Conservation (phyloP, 2,888 invertebrate species). For the Caenorhabditis virilis region DNA sequence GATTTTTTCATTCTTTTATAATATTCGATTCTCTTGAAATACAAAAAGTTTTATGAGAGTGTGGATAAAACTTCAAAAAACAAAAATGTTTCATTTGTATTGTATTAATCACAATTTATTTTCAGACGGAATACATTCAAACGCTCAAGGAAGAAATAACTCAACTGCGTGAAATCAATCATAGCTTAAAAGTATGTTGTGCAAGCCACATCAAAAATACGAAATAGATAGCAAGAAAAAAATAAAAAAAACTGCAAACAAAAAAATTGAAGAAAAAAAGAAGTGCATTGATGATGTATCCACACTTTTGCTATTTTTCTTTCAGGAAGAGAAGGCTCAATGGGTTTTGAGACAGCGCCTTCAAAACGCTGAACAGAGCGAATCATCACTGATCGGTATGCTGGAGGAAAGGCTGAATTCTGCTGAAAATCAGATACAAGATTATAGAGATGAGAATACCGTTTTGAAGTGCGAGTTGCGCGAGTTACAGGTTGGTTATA, state of each 20-base stretch:
- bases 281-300: too few relatives aligned
- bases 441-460: slow-evolving; percentile 78
- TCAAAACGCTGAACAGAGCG: slow-evolving; percentile 37
- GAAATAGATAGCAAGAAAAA: too few relatives aligned
- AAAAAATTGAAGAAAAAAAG: too few relatives aligned
- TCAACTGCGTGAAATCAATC: slow-evolving; percentile 55
- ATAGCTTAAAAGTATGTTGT: slow-evolving; percentile 52
- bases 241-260: too few relatives aligned
- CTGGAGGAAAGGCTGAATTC: slow-evolving; percentile 54
- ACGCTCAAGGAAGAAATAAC: slow-evolving; percentile 77
- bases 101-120: not conserved
- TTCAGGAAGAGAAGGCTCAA: slow-evolving; percentile 43
- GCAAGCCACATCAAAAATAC: too few relatives aligned
- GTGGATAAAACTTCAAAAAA: too few relatives aligned
- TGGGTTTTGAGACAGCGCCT: slow-evolving; percentile 32
- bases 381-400: slow-evolving; percentile 44
- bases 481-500: slow-evolving; percentile 73
- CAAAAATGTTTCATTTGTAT: not conserved
- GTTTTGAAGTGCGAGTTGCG: slow-evolving; percentile 77
- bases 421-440: slow-evolving; percentile 61
- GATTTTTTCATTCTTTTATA: too few relatives aligned
- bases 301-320: too few relatives aligned
- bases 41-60: too few relatives aligned
- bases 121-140: slow-evolving; percentile 32
- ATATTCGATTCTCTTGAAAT: too few relatives aligned